A percentile compares a stretch with the other conserved stretches of the same genome.
Evolutionary conservation across 2,797 vertebrate genomes (phyloP).

Genomic region (Cetoscarus ocellatus): DNA sequence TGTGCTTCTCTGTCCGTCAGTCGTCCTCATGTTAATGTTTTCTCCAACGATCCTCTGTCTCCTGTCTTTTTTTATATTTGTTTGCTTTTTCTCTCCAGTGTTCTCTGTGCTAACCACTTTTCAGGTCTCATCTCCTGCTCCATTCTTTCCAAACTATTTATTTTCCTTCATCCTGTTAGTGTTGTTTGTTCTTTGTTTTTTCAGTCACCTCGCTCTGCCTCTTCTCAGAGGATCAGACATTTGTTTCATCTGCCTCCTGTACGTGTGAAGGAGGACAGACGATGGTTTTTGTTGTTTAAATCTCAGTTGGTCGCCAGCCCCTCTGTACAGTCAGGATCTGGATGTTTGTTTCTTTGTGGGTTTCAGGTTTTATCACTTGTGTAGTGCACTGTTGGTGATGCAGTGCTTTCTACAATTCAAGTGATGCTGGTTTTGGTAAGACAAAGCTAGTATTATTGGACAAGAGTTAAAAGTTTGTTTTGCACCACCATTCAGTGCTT

Average conservation of each 20-base stretch:
- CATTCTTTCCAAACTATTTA: constrained; percentile 38
- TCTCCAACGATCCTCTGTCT: constrained; percentile 42
- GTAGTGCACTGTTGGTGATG: neutral
- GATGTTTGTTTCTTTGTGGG: constrained; percentile 12
- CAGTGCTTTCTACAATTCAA: neutral
- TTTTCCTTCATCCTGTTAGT: constrained; percentile 29
- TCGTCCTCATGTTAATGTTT: constrained; percentile 30
- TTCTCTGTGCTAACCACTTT: constrained; percentile 27
- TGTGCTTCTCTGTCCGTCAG: constrained; percentile 16
- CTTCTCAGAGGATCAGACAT: constrained; percentile 42
- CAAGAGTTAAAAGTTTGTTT: neutral
- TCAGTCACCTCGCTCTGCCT: constrained; percentile 39
- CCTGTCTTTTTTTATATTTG: constrained; percentile 17
- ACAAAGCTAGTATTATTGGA: neutral
- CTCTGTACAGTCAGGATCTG: constrained; percentile 1
- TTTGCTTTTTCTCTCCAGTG: neutral
- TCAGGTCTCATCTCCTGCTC: constrained; percentile 28
- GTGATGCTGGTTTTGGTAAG: neutral
- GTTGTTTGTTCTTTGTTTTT: constrained; percentile 49
- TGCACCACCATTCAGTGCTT: neutral
- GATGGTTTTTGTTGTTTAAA: constrained; percentile 16
- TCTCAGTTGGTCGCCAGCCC: constrained; percentile 18
- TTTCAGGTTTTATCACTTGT: constrained; percentile 13
- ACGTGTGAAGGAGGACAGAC: constrained; percentile 23
- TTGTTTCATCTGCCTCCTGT: constrained; percentile 49